These are phyloP conservation scores for Megalopta genalis DNA, from an alignment of 1,140 invertebrate genomes.

Conservation along the genomic window DNA sequence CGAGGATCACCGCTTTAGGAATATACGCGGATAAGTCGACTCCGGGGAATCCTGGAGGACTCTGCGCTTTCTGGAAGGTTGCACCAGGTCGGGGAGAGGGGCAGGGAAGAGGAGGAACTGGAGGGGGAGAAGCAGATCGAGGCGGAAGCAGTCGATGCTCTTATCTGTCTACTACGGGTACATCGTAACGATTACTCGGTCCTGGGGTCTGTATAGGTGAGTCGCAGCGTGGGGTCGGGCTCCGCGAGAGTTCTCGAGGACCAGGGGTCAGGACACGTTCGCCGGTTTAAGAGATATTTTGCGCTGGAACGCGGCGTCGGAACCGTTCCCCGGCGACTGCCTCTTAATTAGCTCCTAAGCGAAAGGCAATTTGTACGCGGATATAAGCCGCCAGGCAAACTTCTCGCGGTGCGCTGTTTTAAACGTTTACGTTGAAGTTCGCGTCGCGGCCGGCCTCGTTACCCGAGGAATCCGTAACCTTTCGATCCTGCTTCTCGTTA, in stretches of 20 bases:
- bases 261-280: conserved; percentile 51
- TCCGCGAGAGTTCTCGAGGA: conserved; percentile 21
- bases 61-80: conserved; percentile 64
- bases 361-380: conserved; percentile 61
- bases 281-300: conserved; percentile 43
- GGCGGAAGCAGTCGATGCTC: conserved; percentile 60
- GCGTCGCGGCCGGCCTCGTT: conserved; percentile 39
- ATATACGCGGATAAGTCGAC: conserved; percentile 70
- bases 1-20: conserved; percentile 66
- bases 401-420: conserved; percentile 52
- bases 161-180: conserved; percentile 73
- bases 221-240: conserved; percentile 20
- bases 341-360: conserved; percentile 66
- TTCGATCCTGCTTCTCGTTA: background rate
- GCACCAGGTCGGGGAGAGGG: conserved; percentile 32
- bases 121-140: conserved; percentile 52
- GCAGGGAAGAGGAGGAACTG: conserved; percentile 31
- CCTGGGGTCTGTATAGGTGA: conserved; percentile 42
- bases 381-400: conserved; percentile 58
- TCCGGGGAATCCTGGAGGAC: conserved; percentile 67
- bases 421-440: conserved; percentile 62
- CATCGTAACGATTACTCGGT: conserved; percentile 74
- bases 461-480: conserved; percentile 23
- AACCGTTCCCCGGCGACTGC: conserved; percentile 37
- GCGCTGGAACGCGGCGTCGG: conserved; percentile 9